Evolutionary conservation across 1,140 invertebrate genomes (phyloP), one percentile per base, ranked within the genome.

Genomic region (Centruroides sculpturatus): DNA sequence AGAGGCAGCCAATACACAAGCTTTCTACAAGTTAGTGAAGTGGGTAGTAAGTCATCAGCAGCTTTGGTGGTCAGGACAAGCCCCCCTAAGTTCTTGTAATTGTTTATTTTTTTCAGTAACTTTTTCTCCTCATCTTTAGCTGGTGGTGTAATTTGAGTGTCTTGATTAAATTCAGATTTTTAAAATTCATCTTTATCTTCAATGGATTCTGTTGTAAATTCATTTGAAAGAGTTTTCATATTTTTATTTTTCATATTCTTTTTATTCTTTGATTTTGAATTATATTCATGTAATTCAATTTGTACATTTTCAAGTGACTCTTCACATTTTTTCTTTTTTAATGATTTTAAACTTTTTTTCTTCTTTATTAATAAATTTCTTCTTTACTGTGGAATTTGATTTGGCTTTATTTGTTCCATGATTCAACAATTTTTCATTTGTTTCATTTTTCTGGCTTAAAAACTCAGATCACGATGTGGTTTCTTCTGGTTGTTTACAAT

Each of bases 401-500:
- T 35, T 7, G 53, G 3, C 8, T 52, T 5, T 11, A 11, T 35
- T 11, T 34, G 47, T 11, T 34, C 50, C 3, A 35, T 2, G 12
- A 47, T 34, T 47, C 41, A 48, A 10, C 12, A n/a, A 36, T 59
- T 54, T 46, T n/a, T 36, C 53, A 23, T 59, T 36, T 10, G 35
- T 9, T 53, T 12, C 52, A 50, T 6, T 53, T 41, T 41, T 35
- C 2, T 3, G 7, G 5, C 41, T 51, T 52, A 51, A n/a, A 23
- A 60, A 59, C 12, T 66, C 62, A 48, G 57, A 11, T 62, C 64
- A 66, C 9, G 62, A 52, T 9, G 64, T 66, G 3, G 64, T 35
- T 54, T 66, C 62, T 52, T 50, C 62, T 13, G 64, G 64, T 11
- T 35, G 8, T 54, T 53, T 57, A 10, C 36, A 35, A 41, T 63